These are phyloP conservation scores for Penaeus vannamei DNA, from an alignment of 1,140 invertebrate species.

Conservation along the genomic window DNA sequence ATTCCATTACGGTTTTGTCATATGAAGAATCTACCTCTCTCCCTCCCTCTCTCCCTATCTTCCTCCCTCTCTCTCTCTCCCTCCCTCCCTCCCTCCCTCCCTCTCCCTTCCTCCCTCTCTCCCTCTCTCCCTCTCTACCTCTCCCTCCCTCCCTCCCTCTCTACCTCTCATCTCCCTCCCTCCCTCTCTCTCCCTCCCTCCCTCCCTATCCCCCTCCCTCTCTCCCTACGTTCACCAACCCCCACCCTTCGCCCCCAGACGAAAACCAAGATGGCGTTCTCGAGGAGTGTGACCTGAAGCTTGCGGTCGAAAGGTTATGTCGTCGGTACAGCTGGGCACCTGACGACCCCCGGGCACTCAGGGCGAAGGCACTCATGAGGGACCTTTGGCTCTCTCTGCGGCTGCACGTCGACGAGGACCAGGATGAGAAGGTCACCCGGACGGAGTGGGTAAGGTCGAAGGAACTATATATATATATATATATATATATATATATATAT, in stretches of 20 bases:
- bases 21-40: too few species aligned
- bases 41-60: conserved; percentile 25
- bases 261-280: conserved; percentile 38
- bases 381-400: conserved; percentile 40
- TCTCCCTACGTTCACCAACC: background rate
- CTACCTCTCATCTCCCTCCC: background rate
- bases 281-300: conserved; percentile 33
- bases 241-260: background rate
- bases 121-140: background rate
- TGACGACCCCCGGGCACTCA: conserved; percentile 1
- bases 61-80: background rate
- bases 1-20: too few species aligned
- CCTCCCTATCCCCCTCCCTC: too few species aligned
- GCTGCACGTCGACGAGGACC: conserved; percentile 41
- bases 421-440: conserved; percentile 42
- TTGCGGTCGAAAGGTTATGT: conserved; percentile 9
- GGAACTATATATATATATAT: too few species aligned
- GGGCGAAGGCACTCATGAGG: conserved; percentile 20
- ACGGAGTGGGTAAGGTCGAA: conserved; percentile 19
- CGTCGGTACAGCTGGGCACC: background rate
- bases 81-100: background rate
- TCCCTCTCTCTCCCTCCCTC: too few species aligned
- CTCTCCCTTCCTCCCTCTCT: background rate
- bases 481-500: too few species aligned
- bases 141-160: background rate